A percentile compares a stretch with the other conserved stretches of the same genome.
Conservation (phyloP, 64 coral and sea anemone species). For the Dendronephthya gigantea region DNA sequence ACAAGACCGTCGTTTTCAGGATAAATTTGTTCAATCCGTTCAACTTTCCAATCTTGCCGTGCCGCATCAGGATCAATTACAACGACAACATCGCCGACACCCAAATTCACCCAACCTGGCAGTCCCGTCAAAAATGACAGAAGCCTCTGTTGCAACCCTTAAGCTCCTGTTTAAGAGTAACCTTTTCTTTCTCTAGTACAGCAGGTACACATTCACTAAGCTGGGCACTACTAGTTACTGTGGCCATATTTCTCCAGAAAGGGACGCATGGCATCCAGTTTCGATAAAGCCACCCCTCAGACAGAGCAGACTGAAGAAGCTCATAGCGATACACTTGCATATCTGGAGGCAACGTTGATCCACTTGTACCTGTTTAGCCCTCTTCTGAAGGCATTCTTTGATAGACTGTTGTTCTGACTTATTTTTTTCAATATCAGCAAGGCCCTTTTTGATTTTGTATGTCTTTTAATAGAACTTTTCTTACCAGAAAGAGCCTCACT, state of each 20-base stretch:
- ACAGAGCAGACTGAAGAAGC: neutral
- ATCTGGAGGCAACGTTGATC: neutral
- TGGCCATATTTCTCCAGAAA: neutral
- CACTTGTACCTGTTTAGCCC: neutral
- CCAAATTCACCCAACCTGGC: neutral
- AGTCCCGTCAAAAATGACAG: neutral
- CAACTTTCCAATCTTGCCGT: constrained; percentile 41
- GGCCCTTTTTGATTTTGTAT: constrained; percentile 39
- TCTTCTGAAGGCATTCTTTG: neutral
- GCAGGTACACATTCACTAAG: neutral
- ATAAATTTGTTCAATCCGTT: constrained; percentile 22
- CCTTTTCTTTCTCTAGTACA: constrained; percentile 3
- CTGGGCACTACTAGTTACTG: neutral
- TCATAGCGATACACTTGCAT: constrained; percentile 1
- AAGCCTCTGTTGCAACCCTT: neutral
- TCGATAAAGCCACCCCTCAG: neutral
- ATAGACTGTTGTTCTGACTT: constrained; percentile 1
- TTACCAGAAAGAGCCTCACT: constrained; percentile 24
- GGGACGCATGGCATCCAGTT: neutral
- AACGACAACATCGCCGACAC: constrained; percentile 32
- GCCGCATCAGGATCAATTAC: constrained; percentile 35
- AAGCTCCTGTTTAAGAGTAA: neutral
- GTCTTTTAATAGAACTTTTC: constrained; percentile 39
- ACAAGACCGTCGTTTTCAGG: constrained; percentile 44
- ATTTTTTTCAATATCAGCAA: constrained; percentile 11